Conservation (phyloP, 2,113 vertebrate genomes). For the Emydocephalus ijimae region DNA sequence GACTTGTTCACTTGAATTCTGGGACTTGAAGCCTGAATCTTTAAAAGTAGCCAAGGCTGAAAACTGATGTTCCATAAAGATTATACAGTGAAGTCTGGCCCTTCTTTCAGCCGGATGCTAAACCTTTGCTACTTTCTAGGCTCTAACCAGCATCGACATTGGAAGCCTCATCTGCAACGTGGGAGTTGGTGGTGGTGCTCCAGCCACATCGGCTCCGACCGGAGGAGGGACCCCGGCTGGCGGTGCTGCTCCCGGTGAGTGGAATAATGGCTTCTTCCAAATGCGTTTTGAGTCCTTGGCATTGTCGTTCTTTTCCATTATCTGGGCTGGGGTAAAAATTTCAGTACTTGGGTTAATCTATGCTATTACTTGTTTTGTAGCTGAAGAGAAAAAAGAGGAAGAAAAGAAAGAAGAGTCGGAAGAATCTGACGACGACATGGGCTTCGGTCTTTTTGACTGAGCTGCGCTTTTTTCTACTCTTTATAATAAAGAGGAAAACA, state of each 20-base stretch:
- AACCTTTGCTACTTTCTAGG: conserved; percentile 61
- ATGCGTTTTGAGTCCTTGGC: neutral
- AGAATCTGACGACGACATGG: conserved; percentile 98
- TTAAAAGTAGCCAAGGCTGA: neutral
- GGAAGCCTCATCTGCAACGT: conserved; percentile 93
- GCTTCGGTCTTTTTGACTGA: conserved; percentile 98
- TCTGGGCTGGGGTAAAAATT: neutral
- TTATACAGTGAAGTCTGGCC: fast-evolving
- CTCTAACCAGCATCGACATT: conserved; percentile 86
- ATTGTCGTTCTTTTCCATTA: neutral
- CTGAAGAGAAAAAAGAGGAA: conserved; percentile 96
- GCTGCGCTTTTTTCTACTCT: conserved; percentile 64
- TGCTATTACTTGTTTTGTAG: conserved; percentile 60
- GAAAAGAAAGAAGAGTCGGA: conserved; percentile 98
- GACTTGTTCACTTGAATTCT: neutral
- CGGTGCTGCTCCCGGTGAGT: conserved; percentile 79
- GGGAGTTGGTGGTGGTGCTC: conserved; percentile 84
- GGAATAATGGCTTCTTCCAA: fast-evolving
- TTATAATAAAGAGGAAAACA: conserved; percentile 64
- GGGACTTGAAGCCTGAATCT: neutral
- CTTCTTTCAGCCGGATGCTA: neutral
- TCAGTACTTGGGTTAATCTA: neutral
- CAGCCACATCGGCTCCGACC: conserved; percentile 68
- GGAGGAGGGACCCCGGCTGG: conserved; percentile 66
- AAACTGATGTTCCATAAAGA: neutral